phyloP scores from a whole-genome alignment of 2,797 vertebrate species.

The Hyperoplus immaculatus region DNA sequence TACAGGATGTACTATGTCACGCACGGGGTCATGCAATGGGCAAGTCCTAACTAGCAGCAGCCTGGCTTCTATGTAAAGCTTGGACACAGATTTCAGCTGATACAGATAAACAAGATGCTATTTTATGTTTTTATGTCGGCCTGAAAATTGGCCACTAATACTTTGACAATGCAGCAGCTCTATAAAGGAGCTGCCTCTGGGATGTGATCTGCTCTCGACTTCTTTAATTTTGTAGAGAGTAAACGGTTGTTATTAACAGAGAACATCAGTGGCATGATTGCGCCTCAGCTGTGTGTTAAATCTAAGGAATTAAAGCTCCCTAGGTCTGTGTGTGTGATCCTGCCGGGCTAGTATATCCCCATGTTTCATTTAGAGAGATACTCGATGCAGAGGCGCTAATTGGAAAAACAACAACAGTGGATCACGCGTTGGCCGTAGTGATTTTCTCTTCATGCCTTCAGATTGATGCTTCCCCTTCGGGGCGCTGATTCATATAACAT shows the following conservation, averaged over 20 bases:
- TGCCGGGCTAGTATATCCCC: conserved; percentile 28
- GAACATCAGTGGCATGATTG: conserved; percentile 16
- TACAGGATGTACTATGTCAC: neutral
- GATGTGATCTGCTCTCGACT: conserved; percentile 46
- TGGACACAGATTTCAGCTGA: neutral
- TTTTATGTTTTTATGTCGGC: neutral
- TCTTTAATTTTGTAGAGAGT: conserved; percentile 18
- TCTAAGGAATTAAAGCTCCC: conserved; percentile 27
- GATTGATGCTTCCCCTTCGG: conserved; percentile 31
- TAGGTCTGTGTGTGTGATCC: conserved; percentile 7
- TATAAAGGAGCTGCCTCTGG: conserved; percentile 18
- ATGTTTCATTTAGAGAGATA: conserved; percentile 31
- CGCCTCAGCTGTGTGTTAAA: conserved; percentile 22
- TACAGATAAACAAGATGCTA: conserved; percentile 31
- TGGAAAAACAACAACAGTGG: conserved; percentile 44
- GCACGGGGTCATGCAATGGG: neutral
- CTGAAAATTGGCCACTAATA: conserved; percentile 38
- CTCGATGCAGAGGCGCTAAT: conserved; percentile 35
- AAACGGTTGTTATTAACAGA: conserved; percentile 24
- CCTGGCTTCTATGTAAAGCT: conserved; percentile 32
- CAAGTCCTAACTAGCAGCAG: conserved; percentile 1
- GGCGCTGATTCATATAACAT: conserved; percentile 41
- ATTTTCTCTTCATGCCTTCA: conserved; percentile 34
- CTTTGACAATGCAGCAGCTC: conserved; percentile 10
- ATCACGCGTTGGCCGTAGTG: conserved; percentile 26